Percentiles rank a stretch among this genome's conserved stretches.
These are phyloP conservation scores for Herminia tarsipennalis DNA, from an alignment of 2,888 invertebrate genomes.

Conservation along the genomic window DNA sequence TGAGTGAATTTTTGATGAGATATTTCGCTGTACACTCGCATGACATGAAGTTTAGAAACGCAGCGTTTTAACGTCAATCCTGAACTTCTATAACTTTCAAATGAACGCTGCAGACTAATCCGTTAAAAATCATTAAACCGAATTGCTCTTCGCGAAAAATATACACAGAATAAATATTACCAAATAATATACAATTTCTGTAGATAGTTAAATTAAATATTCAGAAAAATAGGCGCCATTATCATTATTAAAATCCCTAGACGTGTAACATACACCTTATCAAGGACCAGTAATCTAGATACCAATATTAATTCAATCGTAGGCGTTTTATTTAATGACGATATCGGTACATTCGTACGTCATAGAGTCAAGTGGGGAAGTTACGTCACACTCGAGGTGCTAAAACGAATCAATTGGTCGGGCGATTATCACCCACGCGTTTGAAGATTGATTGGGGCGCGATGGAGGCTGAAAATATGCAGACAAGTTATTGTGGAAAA, in stretches of 20 bases:
- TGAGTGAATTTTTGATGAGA: too few species aligned
- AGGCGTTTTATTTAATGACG: constrained; percentile 32
- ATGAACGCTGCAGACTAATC: too few species aligned
- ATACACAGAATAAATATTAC: too few species aligned
- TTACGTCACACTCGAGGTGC: constrained; percentile 23
- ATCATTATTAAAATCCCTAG: neutral
- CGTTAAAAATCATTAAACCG: too few species aligned
- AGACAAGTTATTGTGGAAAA: neutral
- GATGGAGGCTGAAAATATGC: neutral
- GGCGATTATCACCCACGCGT: constrained; percentile 33
- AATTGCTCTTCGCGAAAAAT: too few species aligned
- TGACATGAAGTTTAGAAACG: too few species aligned
- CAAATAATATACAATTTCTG: too few species aligned
- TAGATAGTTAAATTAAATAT: too few species aligned
- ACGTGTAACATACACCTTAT: neutral
- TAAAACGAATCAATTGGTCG: constrained; percentile 32
- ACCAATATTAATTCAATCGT: constrained; percentile 12
- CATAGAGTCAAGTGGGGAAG: constrained; percentile 31
- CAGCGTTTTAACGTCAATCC: too few species aligned
- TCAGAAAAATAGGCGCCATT: neutral
- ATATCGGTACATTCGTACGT: constrained; percentile 22
- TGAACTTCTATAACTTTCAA: too few species aligned
- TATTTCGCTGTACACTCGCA: too few species aligned
- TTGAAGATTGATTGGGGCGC: constrained; percentile 9
- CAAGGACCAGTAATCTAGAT: constrained; percentile 1